Evolutionary conservation across 1,140 invertebrate species (phyloP), one percentile per base, ranked within the genome.

Genomic region (Hylaeus anthracinus): DNA sequence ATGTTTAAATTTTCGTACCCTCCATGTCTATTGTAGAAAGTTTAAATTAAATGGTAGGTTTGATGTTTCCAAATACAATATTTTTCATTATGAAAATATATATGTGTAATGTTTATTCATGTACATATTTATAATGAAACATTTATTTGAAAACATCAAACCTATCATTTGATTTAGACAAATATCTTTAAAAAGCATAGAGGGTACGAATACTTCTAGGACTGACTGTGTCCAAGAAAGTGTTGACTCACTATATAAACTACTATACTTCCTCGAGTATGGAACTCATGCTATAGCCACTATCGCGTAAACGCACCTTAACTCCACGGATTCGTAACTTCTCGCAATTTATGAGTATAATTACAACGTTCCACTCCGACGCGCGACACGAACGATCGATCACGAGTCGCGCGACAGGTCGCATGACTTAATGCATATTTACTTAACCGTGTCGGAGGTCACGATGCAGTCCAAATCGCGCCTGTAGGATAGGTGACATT

Each of bases 291-390:
- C 84, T 81, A 84, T 74, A 82, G 56, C 78, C n/a, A 37, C 55
- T 26, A n/a, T 37, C 55, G 43, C 14, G n/a, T 8, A 63, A 72
- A 61, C 58, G 56, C 45, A 14, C 15, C 64, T 84, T 77, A 77
- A 77, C 45, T 45, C 39, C 8, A 12, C 48, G 26, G 14, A 56
- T 58, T 39, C 51, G 6, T 51, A 72, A 3, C 41, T n/a, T 26
- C 70, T 6, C 61, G 51, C 71, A 76, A 86, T 87, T 87, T 81
- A 84, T 79, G 78, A 53, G 56, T 41, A 75, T 86, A 86, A 86
- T 87, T 26, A 26, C 26, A 26, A 26, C 26, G 26, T 26, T 79
- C n/a, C 26, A 43, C 43, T 37, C 39, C 53, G 67, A 86, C 66
- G 67, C 41, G 67, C 43, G 48, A 48, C 63, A 55, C 9, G n/a